Evolutionary conservation across 64 coral and sea anemone genomes (phyloP), one percentile per base, ranked within the genome.

Genomic region (Stylophora pistillata): DNA sequence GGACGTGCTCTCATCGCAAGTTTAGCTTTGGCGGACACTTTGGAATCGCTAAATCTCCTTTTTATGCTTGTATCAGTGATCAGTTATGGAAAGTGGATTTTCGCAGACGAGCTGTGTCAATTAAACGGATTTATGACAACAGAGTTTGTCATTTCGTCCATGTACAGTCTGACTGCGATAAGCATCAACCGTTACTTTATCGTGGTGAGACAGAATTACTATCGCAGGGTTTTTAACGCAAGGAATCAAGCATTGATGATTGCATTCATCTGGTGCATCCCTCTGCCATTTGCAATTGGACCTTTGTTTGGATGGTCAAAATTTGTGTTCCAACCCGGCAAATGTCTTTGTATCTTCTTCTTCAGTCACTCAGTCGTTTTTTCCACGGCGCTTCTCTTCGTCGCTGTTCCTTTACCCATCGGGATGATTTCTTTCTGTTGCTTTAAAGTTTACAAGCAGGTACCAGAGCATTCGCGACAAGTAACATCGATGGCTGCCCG

Each of bases 151-250:
- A 59, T 91, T 18, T 73, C 79, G 15, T 95, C 94, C 15, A 95
- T 91, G 85, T 66, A 91, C 47, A 95, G 89, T n/a, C 58, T 95
- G 0, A 76, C 64, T 21, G 72, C 89, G 3, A 95, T 95, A 34
- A 91, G 85, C 53, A 55, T 95, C 13, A 95, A 95, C 5, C 61
- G 85, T 11, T 95, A 88, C 55, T 95, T 85, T 72, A 95, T 88
- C 70, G 90, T 92, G 20, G 89, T 95, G 15, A 91, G 63, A 60
- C 79, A 89, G 5, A 83, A 23, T 20, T 20, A 82, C 11, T 95
- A 95, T 76, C 53, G 61, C 21, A 87, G 21, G n/a, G 87, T 95
- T 57, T 95, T 95, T 58, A 91, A 78, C 27, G 13, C 74, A 69
- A 82, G 89, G 47, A 82, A 77, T 31, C 83, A 78, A 47, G 72